Base-by-base conservation (phyloP, 2,888 invertebrate genomes). In the Lacanobia wlatinum region DNA sequence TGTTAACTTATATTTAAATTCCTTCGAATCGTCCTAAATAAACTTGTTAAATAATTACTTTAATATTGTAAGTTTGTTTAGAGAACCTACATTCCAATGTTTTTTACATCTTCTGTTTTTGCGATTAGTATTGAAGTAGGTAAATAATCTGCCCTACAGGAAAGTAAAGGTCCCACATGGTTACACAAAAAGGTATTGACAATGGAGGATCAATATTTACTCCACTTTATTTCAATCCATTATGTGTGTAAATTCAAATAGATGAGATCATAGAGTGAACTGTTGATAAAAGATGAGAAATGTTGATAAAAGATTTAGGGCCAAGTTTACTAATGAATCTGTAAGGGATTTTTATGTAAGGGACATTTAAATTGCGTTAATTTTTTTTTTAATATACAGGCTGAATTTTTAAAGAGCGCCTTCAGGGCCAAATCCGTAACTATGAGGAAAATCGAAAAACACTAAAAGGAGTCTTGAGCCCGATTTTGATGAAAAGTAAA, bases 1-100 rank as follows among this genome's bases (percentile, higher is more conserved):
- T 70, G 73, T 73, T 64, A 70, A 70, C 60, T 83, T 78, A 81
- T 71, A 64, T 81, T 84, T 81, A 76, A 85, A 86, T 86, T 86
- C 70, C 70, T 64, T 58, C 14, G 52, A 76, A 73, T 76, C 70
- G 66, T 76, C 82, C 84, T 84, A 81, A 84, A 56, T 61, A 82
- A 82, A 80, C 76, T 69, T 69, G 52, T 61, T 68, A 21, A 59
- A 69, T 70, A 70, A 76, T 72, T 71, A 77, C 56, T 71, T 61
- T 73, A 60, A 68, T 63, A 82, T 62, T 71, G 48, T 55, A 53
- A 55, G 58, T 38, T 71, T 69, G 62, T 69, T 69, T 38, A 55
- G 10, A 55, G 50, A 55, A 70, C 6, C 16, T 10, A 23, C 34
- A 50, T 61, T 71, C 8, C 14, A 28, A 40, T 59, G 6, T 58